Percentiles rank a stretch among this genome's conserved stretches.
These are phyloP conservation scores for Sceloporus undulatus DNA, from an alignment of 2,113 vertebrate species.

Conservation along the genomic window DNA sequence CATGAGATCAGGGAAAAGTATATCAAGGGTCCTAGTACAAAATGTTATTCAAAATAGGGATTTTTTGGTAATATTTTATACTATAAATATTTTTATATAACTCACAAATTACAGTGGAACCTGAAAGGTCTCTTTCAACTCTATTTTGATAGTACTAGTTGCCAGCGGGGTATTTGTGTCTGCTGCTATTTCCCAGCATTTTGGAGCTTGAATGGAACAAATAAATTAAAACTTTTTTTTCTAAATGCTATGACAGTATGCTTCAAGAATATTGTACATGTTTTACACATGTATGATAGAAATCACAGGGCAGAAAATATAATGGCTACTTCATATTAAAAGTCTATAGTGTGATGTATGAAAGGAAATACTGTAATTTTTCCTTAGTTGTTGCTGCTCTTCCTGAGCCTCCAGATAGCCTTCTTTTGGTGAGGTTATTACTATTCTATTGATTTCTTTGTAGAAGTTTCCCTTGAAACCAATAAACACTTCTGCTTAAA, in stretches of 20 bases:
- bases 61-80: not conserved
- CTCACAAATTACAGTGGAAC: no score
- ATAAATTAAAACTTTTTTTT: no score
- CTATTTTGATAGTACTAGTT: not conserved
- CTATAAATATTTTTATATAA: not conserved
- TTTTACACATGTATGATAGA: not conserved
- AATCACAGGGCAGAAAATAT: not conserved
- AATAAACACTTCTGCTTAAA: constrained; percentile 12
- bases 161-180: not conserved
- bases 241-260: not conserved
- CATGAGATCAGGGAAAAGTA: not conserved
- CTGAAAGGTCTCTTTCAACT: not conserved
- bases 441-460: constrained; percentile 8
- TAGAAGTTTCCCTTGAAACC: not conserved
- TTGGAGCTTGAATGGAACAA: not conserved
- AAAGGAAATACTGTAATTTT: not conserved
- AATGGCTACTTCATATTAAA: no score
- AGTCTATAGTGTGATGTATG: not conserved
- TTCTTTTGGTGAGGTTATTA: not conserved
- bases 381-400: not conserved
- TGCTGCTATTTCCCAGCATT: not conserved
- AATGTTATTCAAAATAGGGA: no score
- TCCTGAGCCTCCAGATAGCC: not conserved
- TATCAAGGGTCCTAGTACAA: not conserved
- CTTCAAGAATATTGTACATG: not conserved